phyloP scores from a whole-genome alignment of 1,140 invertebrate species.

The Sesamia nonagrioides region DNA sequence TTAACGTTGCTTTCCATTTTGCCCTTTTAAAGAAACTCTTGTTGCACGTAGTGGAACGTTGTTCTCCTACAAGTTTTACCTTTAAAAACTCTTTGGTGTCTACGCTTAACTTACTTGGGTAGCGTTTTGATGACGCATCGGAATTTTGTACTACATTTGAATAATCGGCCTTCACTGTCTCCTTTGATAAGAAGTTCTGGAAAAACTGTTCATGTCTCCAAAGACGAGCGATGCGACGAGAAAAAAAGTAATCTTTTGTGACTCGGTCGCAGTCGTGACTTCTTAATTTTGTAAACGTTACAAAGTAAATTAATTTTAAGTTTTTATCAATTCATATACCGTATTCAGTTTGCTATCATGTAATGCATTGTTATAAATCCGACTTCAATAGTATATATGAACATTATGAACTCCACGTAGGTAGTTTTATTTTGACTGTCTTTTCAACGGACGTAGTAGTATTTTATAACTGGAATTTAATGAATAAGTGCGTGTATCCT shows the following conservation, averaged over 20 bases:
- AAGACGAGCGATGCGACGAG: slow-evolving; percentile 26
- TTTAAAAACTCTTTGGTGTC: slow-evolving; percentile 60
- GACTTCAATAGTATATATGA: background rate
- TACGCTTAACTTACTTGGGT: slow-evolving; percentile 70
- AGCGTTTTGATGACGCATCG: slow-evolving; percentile 68
- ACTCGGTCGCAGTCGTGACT: slow-evolving; percentile 46
- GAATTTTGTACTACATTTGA: slow-evolving; percentile 76
- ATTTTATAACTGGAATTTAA: background rate
- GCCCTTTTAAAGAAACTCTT: slow-evolving; percentile 62
- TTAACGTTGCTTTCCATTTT: slow-evolving; percentile 66
- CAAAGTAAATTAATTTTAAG: slow-evolving; percentile 26
- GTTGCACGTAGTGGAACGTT: slow-evolving; percentile 65
- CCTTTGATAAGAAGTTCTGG: slow-evolving; percentile 61
- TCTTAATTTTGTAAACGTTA: slow-evolving; percentile 38
- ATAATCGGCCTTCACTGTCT: slow-evolving; percentile 66
- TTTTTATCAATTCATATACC: slow-evolving; percentile 14
- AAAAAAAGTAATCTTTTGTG: slow-evolving; percentile 42
- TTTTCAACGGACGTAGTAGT: background rate
- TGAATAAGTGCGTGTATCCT: background rate
- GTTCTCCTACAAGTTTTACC: slow-evolving; percentile 56
- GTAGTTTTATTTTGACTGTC: background rate
- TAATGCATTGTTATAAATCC: background rate
- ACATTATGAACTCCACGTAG: background rate
- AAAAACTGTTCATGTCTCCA: slow-evolving; percentile 55
- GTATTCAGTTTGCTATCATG: slow-evolving; percentile 11